Conservation (phyloP, 2,888 invertebrate genomes). For the Chrysomela aeneicollis region DNA sequence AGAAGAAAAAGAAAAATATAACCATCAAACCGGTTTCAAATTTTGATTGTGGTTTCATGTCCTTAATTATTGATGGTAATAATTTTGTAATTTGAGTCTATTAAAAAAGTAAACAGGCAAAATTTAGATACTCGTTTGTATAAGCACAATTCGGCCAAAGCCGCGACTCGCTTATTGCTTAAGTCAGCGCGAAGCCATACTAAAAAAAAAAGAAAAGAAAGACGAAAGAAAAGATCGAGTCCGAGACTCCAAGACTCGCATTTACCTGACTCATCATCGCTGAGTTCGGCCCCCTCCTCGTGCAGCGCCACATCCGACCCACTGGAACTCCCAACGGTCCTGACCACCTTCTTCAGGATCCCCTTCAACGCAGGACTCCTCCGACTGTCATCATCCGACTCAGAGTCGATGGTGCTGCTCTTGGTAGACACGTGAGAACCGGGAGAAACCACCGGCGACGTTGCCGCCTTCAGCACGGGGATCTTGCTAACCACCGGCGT, state of each 20-base stretch:
- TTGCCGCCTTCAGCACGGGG: slow-evolving; percentile 59
- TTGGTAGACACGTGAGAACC: slow-evolving; percentile 53
- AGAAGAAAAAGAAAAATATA: too few relatives aligned
- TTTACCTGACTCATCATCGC: slow-evolving; percentile 71
- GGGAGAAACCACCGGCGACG: slow-evolving; percentile 53
- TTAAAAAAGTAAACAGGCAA: too few relatives aligned
- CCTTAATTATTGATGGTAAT: too few relatives aligned
- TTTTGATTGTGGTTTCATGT: too few relatives aligned
- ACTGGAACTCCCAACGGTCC: slow-evolving; percentile 69
- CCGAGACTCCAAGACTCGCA: background rate
- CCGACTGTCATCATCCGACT: slow-evolving; percentile 60
- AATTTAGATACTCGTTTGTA: too few relatives aligned
- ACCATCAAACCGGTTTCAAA: too few relatives aligned
- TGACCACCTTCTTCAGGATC: slow-evolving; percentile 57
- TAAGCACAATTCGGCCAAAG: too few relatives aligned
- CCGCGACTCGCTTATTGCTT: too few relatives aligned
- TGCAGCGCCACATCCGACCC: slow-evolving; percentile 71
- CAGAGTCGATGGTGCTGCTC: slow-evolving; percentile 58
- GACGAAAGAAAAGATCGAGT: slow-evolving; percentile 19
- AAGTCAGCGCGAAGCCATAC: too few relatives aligned
- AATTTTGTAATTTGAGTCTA: too few relatives aligned
- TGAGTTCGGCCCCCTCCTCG: slow-evolving; percentile 69
- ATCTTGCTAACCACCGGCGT: slow-evolving; percentile 63
- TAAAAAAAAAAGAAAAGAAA: slow-evolving; percentile 23
- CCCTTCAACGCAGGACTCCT: slow-evolving; percentile 58